Base-by-base conservation (phyloP, 2,113 vertebrate species). In the Nymphicus hollandicus region DNA sequence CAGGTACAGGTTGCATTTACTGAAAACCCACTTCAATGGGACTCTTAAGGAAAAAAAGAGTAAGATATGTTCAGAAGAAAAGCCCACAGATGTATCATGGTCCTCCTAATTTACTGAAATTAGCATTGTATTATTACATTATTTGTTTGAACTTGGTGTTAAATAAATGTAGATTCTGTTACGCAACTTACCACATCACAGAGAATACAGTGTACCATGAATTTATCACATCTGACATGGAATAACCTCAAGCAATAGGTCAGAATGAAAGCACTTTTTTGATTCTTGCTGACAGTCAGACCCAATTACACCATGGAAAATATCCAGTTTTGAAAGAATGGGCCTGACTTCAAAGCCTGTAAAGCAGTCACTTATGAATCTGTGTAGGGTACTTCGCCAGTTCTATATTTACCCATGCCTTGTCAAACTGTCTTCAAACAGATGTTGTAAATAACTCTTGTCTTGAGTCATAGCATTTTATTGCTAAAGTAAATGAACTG, bases 161-260 rank as follows among this genome's bases (percentile, higher is more conserved):
- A 83, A 95, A 86, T 66, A 69, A 81, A 89, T 27, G 25, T 64
- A 80, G 81, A 31, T 60, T 87, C 68, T 66, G 43, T 79, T 82
- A 88, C 25, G 69, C 63, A 91, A 81, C 24, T 3, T 31, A 70
- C 8, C n/a, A 58, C 37, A 74, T 90, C 43, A 60, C 2, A 18
- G 52, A 44, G 29, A 86, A 71, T 86, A 76, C 13, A 71, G 39
- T 8, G 12, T 78, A 37, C 56, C 13, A 24, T 35, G 43, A 60
- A 50, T 68, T 83, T 27, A 86, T 91, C 56, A 23, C 49, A 72
- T 73, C 52, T 88, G 81, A 81, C 64, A 52, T 3, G 16, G 87
- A 89, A 86, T 76, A 88, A 89, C 86, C 72, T 85, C 53, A 79
- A 88, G 83, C 81, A 94, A 43, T 41, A 92, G 43, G 86, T 89